phyloP scores from a whole-genome alignment of 1,140 invertebrate species.

The Cyphomyrmex costatus region DNA sequence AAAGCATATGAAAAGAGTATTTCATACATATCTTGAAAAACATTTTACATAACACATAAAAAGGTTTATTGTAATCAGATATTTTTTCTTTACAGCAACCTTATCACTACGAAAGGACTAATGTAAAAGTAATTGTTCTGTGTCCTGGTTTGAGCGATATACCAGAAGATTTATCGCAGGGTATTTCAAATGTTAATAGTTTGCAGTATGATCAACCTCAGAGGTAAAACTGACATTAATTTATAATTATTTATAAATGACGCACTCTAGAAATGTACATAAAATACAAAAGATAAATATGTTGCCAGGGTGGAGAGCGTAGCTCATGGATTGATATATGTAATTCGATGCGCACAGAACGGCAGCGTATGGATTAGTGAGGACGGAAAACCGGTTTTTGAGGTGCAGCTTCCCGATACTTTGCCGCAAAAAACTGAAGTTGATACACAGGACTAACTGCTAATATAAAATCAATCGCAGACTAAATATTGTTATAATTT shows the following conservation, averaged over 20 bases:
- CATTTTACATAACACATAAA: background rate
- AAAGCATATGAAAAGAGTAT: too few relatives aligned
- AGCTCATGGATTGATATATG: conserved; percentile 85
- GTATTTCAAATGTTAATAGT: conserved; percentile 54
- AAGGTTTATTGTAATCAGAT: background rate
- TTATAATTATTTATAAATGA: background rate
- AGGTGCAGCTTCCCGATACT: conserved; percentile 84
- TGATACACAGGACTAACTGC: background rate
- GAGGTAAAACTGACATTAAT: conserved; percentile 61
- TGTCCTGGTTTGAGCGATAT: conserved; percentile 84
- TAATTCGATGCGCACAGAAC: conserved; percentile 86
- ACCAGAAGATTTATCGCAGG: conserved; percentile 65
- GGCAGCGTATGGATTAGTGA: conserved; percentile 87
- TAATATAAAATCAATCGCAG: background rate
- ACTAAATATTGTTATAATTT: background rate
- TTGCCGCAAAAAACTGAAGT: conserved; percentile 72
- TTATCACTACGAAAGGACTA: conserved; percentile 84
- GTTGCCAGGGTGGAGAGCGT: conserved; percentile 83
- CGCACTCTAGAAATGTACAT: background rate
- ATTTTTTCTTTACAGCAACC: conserved; percentile 78
- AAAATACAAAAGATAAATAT: conserved; percentile 13
- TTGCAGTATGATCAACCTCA: conserved; percentile 68
- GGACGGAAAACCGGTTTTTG: conserved; percentile 86
- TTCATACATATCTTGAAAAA: too few relatives aligned
- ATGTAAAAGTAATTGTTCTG: conserved; percentile 84